Percentiles rank a stretch among this genome's conserved stretches.
phyloP scores from a whole-genome alignment of 2,113 vertebrate genomes.

The Octodon degus region DNA sequence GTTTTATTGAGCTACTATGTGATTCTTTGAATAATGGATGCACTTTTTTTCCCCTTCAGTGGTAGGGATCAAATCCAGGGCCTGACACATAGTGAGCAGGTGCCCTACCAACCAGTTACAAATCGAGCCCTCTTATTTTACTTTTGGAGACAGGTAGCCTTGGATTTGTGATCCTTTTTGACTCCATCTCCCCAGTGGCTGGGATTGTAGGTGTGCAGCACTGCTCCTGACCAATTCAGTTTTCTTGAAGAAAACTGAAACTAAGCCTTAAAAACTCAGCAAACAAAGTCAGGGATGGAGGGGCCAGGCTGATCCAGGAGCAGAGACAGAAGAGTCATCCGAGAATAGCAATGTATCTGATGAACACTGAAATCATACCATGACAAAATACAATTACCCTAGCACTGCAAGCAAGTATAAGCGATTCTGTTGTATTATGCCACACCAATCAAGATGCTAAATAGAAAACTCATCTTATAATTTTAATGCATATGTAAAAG shows the following conservation, averaged over 20 bases:
- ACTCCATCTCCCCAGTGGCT: not conserved
- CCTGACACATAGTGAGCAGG: not conserved
- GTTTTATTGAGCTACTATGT: not conserved
- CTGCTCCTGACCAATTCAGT: not conserved
- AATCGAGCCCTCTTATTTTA: not conserved
- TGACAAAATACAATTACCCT: not conserved
- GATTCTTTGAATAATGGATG: slow-evolving; percentile 12
- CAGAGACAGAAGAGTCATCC: not conserved
- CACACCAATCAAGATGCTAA: slow-evolving; percentile 11
- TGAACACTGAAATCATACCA: not conserved
- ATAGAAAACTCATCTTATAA: not conserved
- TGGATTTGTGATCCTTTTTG: not conserved
- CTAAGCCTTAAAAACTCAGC: not conserved
- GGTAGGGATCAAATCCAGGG: not conserved
- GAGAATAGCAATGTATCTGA: not conserved
- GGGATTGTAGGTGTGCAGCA: not conserved
- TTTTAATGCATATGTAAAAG: slow-evolving; percentile 54
- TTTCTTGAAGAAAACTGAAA: slow-evolving; percentile 22
- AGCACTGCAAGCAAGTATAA: not conserved
- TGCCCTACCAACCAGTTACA: not conserved
- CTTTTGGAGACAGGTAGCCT: not conserved
- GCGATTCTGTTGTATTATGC: not conserved
- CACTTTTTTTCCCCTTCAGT: not conserved
- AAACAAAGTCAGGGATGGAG: not conserved
- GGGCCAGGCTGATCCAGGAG: not conserved